Conservation (phyloP, 2,113 vertebrate species). For the Tetrao urogallus region DNA sequence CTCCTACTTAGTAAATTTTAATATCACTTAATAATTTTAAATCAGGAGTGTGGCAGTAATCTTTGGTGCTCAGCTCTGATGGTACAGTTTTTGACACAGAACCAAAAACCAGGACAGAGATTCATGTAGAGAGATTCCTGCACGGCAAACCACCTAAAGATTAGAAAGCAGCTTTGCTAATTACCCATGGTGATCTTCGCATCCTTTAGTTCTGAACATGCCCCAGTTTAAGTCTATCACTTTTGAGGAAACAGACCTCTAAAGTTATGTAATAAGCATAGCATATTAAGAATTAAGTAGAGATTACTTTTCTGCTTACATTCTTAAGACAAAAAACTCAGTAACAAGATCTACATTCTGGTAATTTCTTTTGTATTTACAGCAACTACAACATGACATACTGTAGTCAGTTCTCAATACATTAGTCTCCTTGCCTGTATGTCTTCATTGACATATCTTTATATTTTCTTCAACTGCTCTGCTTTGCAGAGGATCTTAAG, state of each 20-base stretch:
- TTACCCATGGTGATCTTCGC: not conserved
- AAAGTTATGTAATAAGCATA: not conserved
- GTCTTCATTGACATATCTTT: not conserved
- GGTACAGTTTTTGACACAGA: too few relatives aligned
- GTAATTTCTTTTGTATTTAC: not conserved
- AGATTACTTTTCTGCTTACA: not conserved
- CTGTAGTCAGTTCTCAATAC: not conserved
- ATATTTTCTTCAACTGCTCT: not conserved
- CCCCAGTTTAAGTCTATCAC: accelerated
- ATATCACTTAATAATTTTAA: not conserved
- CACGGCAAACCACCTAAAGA: not conserved
- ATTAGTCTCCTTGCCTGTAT: not conserved
- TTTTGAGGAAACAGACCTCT: not conserved
- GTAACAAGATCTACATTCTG: not conserved
- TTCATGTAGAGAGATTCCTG: not conserved
- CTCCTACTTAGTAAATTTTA: not conserved
- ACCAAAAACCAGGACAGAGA: not conserved
- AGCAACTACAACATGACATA: not conserved
- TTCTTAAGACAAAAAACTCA: not conserved
- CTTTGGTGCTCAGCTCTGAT: not conserved
- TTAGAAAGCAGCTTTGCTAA: not conserved
- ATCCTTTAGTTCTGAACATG: not conserved
- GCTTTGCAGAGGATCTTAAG: not conserved
- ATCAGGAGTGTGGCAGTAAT: not conserved
- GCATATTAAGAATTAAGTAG: not conserved